Conservation (phyloP, 2,888 invertebrate species). For the Silvanus unidentatus region DNA sequence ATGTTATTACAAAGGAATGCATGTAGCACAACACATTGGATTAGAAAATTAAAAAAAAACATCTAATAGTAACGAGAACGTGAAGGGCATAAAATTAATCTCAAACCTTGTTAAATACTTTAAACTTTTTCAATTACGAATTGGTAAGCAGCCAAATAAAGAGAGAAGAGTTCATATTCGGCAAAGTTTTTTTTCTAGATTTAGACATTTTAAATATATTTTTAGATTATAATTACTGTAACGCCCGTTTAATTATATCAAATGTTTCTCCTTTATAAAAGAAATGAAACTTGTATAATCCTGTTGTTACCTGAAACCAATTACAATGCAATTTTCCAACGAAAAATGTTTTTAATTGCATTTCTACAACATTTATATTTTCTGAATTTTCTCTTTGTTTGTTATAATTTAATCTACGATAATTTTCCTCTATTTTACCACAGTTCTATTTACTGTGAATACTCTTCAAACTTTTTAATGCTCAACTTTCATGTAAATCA, state of each 20-base stretch:
- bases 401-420: background rate
- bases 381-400: background rate
- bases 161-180: conserved; percentile 3
- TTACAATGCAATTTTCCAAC: conserved; percentile 22
- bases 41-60: too few relatives aligned
- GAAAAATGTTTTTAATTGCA: conserved; percentile 20
- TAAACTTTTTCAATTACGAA: conserved; percentile 27
- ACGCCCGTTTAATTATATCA: too few relatives aligned
- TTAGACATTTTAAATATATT: conserved; percentile 6
- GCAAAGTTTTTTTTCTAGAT: conserved; percentile 17
- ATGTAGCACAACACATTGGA: too few relatives aligned
- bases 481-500: conserved; percentile 12
- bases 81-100: too few relatives aligned
- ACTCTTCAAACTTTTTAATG: conserved; percentile 10
- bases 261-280: conserved; percentile 1
- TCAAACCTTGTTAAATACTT: background rate
- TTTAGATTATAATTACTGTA: too few relatives aligned
- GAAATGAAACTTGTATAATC: background rate
- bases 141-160: conserved; percentile 20
- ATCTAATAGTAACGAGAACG: too few relatives aligned
- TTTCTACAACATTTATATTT: conserved; percentile 6
- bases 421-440: conserved; percentile 12
- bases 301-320: conserved; percentile 18
- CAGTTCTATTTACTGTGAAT: conserved; percentile 2
- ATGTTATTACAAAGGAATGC: too few relatives aligned